phyloP scores from a whole-genome alignment of 2,113 vertebrate species.

The Hippopotamus amphibius region DNA sequence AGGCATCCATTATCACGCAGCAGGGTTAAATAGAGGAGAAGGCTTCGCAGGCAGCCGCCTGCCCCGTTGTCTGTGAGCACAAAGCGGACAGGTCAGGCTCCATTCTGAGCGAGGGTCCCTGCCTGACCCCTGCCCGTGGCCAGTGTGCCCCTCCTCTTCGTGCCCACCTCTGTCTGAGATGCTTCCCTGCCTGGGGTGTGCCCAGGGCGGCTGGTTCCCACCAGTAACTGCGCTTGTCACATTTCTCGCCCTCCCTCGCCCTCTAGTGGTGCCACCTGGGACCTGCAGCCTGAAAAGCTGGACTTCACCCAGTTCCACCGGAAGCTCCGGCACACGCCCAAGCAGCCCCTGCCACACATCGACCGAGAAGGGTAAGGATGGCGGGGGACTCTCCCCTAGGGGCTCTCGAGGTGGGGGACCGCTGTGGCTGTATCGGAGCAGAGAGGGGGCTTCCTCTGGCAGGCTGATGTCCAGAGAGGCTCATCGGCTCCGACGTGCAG shows the following conservation, averaged over 20 bases:
- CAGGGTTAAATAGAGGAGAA: not conserved
- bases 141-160: too few relatives aligned
- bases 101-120: not conserved
- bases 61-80: not conserved
- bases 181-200: not conserved
- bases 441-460: not conserved
- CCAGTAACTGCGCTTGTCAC: not conserved
- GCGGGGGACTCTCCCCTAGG: not conserved
- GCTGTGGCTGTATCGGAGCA: rapidly evolving
- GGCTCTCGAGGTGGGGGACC: rapidly evolving
- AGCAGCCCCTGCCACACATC: constrained; percentile 94
- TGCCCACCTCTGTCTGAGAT: not conserved
- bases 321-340: constrained; percentile 92
- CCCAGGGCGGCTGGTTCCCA: not conserved
- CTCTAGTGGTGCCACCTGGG: constrained; percentile 95
- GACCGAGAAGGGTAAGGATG: constrained; percentile 94
- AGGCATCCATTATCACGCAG: rapidly evolving
- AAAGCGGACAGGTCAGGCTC: not conserved
- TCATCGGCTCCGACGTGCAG: not conserved
- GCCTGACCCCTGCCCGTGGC: not conserved
- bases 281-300: constrained; percentile 97
- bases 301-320: constrained; percentile 97
- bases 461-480: not conserved
- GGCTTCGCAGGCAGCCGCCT: not conserved
- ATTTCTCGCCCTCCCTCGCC: constrained; percentile 19